Evolutionary conservation across 2,797 vertebrate species (phyloP), one percentile per base, ranked within the genome.

Genomic region (Linurgus olivaceus): DNA sequence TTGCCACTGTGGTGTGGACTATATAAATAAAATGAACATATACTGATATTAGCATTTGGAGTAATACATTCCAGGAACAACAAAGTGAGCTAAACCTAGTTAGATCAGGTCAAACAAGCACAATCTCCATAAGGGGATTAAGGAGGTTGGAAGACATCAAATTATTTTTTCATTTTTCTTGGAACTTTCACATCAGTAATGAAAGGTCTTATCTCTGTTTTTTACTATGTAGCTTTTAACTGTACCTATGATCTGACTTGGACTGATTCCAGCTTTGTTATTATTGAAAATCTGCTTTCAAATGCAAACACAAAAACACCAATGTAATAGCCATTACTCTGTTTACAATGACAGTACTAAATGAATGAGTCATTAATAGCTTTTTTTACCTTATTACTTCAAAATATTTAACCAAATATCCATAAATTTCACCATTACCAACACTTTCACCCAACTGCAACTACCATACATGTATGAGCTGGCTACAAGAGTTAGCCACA

Each of bases 141-240:
- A 90, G 79, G 57, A 78, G 42, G 79, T 58, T 1, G 1, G 89
- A 95, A 93, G 68, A 93, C 91, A 93, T 84, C 40, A 93, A 96
- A 96, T 94, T 88, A 85, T 76, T 92, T 96, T 94, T 90, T 76
- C 80, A 13, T 88, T 95, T 94, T 94, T 90, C 70, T 90, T 88
- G 54, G 59, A 80, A 85, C 63, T 88, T 90, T 48, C 77, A 93
- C 21, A 62, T 71, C 90, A 74, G 28, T 90, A 96, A 94, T 93
- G 82, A 90, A 92, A 89, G 58, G 92, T 85, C 88, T 93, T 93
- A 95, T 95, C 90, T 94, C 80, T 93, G 37, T 74, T 47, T 89
- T 92, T 82, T 95, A 76, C 79, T 93, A 45, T 44, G 57, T 71
- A 88, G 76, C 68, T 83, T 92, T 79, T 83, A 91, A 95, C 85